phyloP scores from a whole-genome alignment of 2,888 invertebrate genomes.

The Parnassius apollo region DNA sequence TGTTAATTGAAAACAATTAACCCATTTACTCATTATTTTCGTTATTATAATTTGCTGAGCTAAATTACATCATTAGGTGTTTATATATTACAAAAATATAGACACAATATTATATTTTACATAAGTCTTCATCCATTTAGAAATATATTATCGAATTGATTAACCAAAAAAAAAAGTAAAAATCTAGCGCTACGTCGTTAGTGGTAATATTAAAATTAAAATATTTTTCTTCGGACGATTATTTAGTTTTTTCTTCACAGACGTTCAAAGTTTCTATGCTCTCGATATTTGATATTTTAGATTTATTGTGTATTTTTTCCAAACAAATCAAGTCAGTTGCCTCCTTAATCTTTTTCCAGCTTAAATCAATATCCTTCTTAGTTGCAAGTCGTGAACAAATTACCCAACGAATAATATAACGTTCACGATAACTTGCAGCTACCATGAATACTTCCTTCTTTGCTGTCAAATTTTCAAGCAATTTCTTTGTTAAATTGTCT shows the following conservation, averaged over 20 bases:
- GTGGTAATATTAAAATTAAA: too few species aligned
- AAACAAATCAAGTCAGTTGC: conserved; percentile 69
- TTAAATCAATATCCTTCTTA: conserved; percentile 86
- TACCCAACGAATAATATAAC: conserved; percentile 89
- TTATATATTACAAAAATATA: too few species aligned
- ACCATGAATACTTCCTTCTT: conserved; percentile 91
- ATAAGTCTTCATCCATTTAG: too few species aligned
- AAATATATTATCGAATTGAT: too few species aligned
- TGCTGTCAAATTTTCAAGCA: conserved; percentile 87
- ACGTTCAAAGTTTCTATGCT: conserved; percentile 52
- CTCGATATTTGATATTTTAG: conserved; percentile 50
- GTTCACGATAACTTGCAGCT: conserved; percentile 85
- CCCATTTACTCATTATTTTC: too few species aligned
- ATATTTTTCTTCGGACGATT: conserved; percentile 18
- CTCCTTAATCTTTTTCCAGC: conserved; percentile 85
- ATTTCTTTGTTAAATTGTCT: conserved; percentile 84
- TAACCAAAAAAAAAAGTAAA: too few species aligned
- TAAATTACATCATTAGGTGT: too few species aligned
- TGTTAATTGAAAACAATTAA: too few species aligned
- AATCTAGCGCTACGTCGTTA: too few species aligned
- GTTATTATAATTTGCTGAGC: too few species aligned
- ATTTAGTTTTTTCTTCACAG: conserved; percentile 63
- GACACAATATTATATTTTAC: too few species aligned
- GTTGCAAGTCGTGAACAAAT: conserved; percentile 88
- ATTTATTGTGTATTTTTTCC: conserved; percentile 48